phyloP scores from a whole-genome alignment of 2,888 invertebrate species.

The Orthosia cruda region DNA sequence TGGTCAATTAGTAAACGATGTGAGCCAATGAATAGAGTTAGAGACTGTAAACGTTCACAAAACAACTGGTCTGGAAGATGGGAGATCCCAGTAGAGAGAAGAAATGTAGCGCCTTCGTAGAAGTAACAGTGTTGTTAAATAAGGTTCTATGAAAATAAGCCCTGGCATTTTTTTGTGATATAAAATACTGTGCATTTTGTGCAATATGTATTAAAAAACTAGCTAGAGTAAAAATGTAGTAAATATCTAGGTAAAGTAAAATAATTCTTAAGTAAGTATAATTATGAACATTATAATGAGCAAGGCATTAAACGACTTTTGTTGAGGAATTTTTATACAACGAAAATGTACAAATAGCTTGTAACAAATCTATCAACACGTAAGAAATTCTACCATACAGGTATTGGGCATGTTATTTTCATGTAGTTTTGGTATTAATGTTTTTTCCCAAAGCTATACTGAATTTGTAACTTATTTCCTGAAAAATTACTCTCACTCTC shows the following conservation, averaged over 20 bases:
- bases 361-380: neutral
- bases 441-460: slow-evolving; percentile 5
- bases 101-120: slow-evolving; percentile 85
- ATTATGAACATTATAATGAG: slow-evolving; percentile 42
- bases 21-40: slow-evolving; percentile 93
- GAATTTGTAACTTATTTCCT: neutral
- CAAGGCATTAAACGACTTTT: slow-evolving; percentile 40
- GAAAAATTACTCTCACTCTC: neutral
- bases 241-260: slow-evolving; percentile 39
- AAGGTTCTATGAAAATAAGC: slow-evolving; percentile 34
- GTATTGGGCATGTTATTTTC: neutral
- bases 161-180: slow-evolving; percentile 68
- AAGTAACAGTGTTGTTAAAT: slow-evolving; percentile 12
- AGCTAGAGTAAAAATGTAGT: slow-evolving; percentile 43
- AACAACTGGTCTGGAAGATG: slow-evolving; percentile 88
- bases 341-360: slow-evolving; percentile 16
- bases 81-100: slow-evolving; percentile 91
- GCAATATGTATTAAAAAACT: slow-evolving; percentile 60
- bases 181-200: slow-evolving; percentile 49
- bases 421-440: neutral
- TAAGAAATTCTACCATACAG: neutral
- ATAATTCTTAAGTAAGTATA: slow-evolving; percentile 22
- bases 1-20: slow-evolving; percentile 96
- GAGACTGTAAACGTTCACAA: slow-evolving; percentile 91
- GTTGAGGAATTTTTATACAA: slow-evolving; percentile 2